phyloP scores from a whole-genome alignment of 2,888 invertebrate species.

The Andrena fulva region DNA sequence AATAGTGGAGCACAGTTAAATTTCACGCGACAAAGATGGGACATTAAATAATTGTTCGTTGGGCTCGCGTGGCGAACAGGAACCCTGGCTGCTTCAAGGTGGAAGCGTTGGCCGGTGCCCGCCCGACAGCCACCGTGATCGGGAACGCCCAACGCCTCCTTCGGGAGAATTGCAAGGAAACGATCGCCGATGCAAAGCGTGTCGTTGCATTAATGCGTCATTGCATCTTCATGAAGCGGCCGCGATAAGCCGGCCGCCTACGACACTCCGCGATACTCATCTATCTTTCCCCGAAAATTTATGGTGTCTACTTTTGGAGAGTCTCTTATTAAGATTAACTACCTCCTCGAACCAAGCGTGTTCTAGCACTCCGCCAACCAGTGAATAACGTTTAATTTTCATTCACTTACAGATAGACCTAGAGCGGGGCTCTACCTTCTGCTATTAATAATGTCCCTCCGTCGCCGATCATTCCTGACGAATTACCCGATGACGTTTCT shows the following conservation, averaged over 20 bases:
- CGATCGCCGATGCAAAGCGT: constrained; percentile 51
- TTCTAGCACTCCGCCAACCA: neutral
- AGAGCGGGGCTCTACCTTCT: neutral
- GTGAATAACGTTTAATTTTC: neutral
- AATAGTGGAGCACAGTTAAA: neutral
- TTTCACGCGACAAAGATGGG: neutral
- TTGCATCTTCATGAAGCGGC: constrained; percentile 61
- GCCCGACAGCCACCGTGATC: constrained; percentile 58
- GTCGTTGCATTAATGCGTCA: constrained; percentile 63
- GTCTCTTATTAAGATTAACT: constrained; percentile 32
- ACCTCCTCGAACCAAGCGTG: constrained; percentile 8
- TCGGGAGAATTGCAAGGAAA: constrained; percentile 50
- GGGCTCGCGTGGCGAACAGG: neutral
- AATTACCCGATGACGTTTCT: constrained; percentile 20
- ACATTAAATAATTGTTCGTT: constrained; percentile 35
- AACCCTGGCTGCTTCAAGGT: constrained; percentile 24
- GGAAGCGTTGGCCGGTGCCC: constrained; percentile 48
- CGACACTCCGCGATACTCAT: constrained; percentile 45
- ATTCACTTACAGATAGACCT: neutral
- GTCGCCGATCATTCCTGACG: constrained; percentile 22
- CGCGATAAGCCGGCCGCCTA: constrained; percentile 60
- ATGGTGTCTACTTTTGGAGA: constrained; percentile 13
- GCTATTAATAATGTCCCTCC: neutral
- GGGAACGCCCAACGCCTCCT: constrained; percentile 59
- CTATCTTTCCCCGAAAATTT: constrained; percentile 32